Base-by-base conservation (phyloP, 2,888 invertebrate genomes). In the Cephus pulcher region DNA sequence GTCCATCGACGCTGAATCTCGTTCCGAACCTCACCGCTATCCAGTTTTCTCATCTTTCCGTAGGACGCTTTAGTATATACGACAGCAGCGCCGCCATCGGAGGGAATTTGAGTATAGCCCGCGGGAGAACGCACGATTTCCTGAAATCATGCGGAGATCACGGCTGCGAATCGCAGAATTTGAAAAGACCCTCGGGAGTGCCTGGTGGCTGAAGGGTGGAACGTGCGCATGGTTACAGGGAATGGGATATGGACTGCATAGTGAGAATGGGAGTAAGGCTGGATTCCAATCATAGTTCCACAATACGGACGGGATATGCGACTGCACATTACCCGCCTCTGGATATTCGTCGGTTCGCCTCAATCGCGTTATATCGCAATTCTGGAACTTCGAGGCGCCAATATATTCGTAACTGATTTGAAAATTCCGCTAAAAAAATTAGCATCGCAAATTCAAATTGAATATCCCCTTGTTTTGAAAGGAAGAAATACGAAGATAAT, bases 341-440 rank as follows among this genome's bases (percentile, higher is more conserved):
- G 56, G 56, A 56, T 56, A 56, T 23, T 56, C 56, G 56, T 56
- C 56, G 56, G 56, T 56, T 56, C 56, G 80, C 77, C 78, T 77
- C 82, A 83, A 84, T 86, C 82, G 83, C 84, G 84, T 88, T 87
- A 85, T 88, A 85, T 86, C 87, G 87, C 87, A 87, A 88, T 88
- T 87, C 85, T 84, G 83, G 81, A 81, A 81, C 77, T 76, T 80
- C 84, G 88, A 87, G 56, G 9, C 56, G 23, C 9, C 56, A 56
- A 56, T 56, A 23, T 56, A 56, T 23, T 56, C 56, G 56, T 15
- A 9, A 1, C 23, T 56, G 56, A 23, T 56, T 15, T 56, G 23
- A 56, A 56, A 56, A 56, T 56, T 56, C 2, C 1, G 23, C 9
- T 35, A 56, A 23, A 56, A 23, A 56, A 23, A 56, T 56, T 56